Base-by-base conservation (phyloP, 2,113 vertebrate species). In the Chauna torquata region DNA sequence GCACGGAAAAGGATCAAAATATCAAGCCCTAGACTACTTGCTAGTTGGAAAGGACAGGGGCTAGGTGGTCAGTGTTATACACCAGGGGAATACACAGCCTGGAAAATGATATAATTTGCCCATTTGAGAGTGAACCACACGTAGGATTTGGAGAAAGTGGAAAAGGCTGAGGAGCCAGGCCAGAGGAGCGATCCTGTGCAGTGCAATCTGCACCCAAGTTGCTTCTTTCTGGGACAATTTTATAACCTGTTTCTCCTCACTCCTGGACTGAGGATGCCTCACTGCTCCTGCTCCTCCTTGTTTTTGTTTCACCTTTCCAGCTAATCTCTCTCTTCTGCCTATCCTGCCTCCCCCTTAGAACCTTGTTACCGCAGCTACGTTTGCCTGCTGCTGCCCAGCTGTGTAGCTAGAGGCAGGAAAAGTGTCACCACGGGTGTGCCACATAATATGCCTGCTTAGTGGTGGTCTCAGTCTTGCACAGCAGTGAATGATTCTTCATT, bases 51-150 rank as follows among this genome's bases (percentile, higher is more conserved):
- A 28, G 40, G 47, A 44, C 32, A 15, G n/a, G 19, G 40, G 25
- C 6, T 25, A 18, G 50, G 30, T 19, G 32, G 57, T 25, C 55
- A 9, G 1, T 6, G 27, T 16, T 24, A 8, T 0, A 2, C 3
- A 9, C 11, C 62, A 16, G 69, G 11, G 11, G 19, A 85, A 44
- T 23, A 34, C 23, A 24, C 36, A 34, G 47, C 68, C 55, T 75
- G 24, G 44, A 52, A 64, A 52, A n/a, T 36, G 3, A 1, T 10
- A 13, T 11, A 23, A 6, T 27, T 58, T 34, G 19, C 57, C 32
- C 32, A 7, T 57, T 19, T 34, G 16, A 34, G 55, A 47, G 40
- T 34, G 23, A 45, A 30, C 19, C 36, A 38, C 8, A 9, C 2
- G 16, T 1, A n/a, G 32, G 66, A 16, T 57, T 6, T 34, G 30